Percentiles rank a stretch among this genome's conserved stretches.
Evolutionary conservation across 2,113 vertebrate species (phyloP).

Genomic region (Catharus bicknelli): DNA sequence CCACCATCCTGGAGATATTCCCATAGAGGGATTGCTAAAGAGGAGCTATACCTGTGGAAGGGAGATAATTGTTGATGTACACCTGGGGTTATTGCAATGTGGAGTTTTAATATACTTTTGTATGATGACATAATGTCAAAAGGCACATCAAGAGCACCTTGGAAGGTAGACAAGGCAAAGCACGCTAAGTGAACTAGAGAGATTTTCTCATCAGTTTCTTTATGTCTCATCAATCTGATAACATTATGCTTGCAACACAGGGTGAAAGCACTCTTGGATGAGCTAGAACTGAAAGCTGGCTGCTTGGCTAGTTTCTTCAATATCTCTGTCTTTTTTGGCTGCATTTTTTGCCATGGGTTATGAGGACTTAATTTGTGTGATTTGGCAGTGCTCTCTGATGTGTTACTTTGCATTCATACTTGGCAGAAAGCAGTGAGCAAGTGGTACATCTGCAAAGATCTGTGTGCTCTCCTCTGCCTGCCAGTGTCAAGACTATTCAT

Average conservation of each 20-base stretch:
- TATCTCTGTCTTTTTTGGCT: neutral
- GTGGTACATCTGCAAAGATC: neutral
- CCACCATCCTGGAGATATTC: neutral
- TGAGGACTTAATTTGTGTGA: neutral
- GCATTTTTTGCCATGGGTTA: neutral
- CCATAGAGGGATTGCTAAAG: neutral
- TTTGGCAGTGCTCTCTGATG: neutral
- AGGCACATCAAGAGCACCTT: neutral
- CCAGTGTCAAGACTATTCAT: neutral
- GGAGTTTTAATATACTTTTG: neutral
- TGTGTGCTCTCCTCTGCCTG: neutral
- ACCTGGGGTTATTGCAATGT: neutral
- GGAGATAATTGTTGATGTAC: neutral
- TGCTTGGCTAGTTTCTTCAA: neutral
- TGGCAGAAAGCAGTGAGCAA: constrained; percentile 4
- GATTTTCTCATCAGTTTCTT: neutral
- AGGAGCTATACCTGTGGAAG: neutral
- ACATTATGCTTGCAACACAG: neutral
- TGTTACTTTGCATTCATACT: neutral
- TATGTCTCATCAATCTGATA: neutral
- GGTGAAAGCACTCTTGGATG: neutral
- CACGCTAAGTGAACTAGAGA: neutral
- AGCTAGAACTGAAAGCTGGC: neutral
- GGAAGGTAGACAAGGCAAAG: neutral
- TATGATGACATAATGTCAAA: neutral